Conservation (phyloP, 2,888 invertebrate species). For the Eurytoma adleriae region DNA sequence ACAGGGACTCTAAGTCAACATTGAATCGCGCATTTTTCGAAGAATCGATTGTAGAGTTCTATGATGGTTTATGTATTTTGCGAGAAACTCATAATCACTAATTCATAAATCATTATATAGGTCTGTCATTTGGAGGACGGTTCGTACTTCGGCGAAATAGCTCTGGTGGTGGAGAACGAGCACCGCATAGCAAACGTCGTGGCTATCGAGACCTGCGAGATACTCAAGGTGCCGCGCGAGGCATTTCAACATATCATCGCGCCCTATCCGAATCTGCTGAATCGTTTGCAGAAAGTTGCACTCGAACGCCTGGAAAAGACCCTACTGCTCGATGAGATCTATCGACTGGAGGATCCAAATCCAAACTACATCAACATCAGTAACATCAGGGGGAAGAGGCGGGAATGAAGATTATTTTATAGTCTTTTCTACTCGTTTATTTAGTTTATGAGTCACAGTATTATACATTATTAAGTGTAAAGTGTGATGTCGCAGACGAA, state of each 20-base stretch:
- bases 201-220: slow-evolving; percentile 76
- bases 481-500: no score
- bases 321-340: slow-evolving; percentile 58
- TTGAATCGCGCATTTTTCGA: no score
- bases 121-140: slow-evolving; percentile 77
- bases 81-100: no score
- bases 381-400: slow-evolving; percentile 55
- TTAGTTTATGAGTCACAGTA: no score
- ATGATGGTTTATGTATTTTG: no score
- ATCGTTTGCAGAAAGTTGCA: slow-evolving; percentile 68
- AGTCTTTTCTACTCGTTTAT: no score
- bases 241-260: slow-evolving; percentile 73
- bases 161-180: slow-evolving; percentile 74
- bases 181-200: slow-evolving; percentile 73
- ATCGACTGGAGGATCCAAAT: background rate
- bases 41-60: no score
- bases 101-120: slow-evolving; percentile 60
- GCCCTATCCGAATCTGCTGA: slow-evolving; percentile 72
- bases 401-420: background rate
- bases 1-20: no score
- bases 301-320: slow-evolving; percentile 63
- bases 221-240: slow-evolving; percentile 71
- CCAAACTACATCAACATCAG: slow-evolving; percentile 64
- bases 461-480: no score
- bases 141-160: slow-evolving; percentile 76